These are phyloP conservation scores for Lobophora halterata DNA, from an alignment of 2,888 invertebrate species.

Conservation along the genomic window DNA sequence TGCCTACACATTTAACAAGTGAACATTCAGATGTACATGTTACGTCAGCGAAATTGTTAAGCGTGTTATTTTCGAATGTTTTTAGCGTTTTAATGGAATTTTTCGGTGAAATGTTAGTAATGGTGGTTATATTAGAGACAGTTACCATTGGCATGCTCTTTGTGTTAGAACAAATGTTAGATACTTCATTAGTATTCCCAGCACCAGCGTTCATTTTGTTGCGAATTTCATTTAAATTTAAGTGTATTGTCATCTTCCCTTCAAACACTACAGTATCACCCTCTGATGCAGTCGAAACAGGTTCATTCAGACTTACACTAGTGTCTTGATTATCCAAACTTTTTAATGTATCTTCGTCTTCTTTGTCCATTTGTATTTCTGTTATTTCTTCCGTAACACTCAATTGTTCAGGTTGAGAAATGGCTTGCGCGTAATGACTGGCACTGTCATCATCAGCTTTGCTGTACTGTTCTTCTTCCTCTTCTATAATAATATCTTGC, in stretches of 20 bases:
- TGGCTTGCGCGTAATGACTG: slow-evolving; percentile 70
- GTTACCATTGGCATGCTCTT: slow-evolving; percentile 80
- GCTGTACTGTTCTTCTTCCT: slow-evolving; percentile 64
- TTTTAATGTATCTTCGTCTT: slow-evolving; percentile 76
- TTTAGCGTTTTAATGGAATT: slow-evolving; percentile 75
- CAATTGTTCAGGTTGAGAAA: slow-evolving; percentile 68
- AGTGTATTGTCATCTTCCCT: slow-evolving; percentile 78
- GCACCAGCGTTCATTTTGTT: slow-evolving; percentile 71
- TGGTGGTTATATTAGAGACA: slow-evolving; percentile 79
- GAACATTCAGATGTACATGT: slow-evolving; percentile 54
- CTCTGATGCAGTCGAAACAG: slow-evolving; percentile 69
- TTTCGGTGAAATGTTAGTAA: slow-evolving; percentile 77
- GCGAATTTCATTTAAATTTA: slow-evolving; percentile 77
- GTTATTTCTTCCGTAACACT: slow-evolving; percentile 71
- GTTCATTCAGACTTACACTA: slow-evolving; percentile 79
- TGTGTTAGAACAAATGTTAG: slow-evolving; percentile 63
- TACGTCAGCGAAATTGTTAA: slow-evolving; percentile 53
- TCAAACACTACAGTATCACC: slow-evolving; percentile 77
- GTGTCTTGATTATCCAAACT: slow-evolving; percentile 78
- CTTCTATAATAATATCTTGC: slow-evolving; percentile 71
- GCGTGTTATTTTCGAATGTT: slow-evolving; percentile 42
- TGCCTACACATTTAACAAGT: slow-evolving; percentile 43
- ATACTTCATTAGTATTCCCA: slow-evolving; percentile 62
- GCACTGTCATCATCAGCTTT: slow-evolving; percentile 67
- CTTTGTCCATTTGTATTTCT: slow-evolving; percentile 76